Evolutionary conservation across 2,888 invertebrate genomes (phyloP).

Genomic region (Archips xylosteana): DNA sequence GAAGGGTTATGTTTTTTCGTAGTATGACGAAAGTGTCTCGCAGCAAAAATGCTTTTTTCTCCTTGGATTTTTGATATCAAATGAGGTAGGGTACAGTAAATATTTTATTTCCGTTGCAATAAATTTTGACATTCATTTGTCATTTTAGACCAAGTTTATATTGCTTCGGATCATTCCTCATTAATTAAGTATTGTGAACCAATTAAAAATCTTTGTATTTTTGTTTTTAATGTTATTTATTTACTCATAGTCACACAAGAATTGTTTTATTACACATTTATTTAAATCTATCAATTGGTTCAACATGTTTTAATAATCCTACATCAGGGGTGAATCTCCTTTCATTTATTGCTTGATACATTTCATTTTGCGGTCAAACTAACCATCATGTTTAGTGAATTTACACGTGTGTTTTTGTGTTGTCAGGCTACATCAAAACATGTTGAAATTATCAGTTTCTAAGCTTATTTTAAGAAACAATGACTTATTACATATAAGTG

Average conservation of each 20-base stretch:
- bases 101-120: not conserved
- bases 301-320: conserved; percentile 69
- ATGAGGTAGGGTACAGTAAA: not conserved
- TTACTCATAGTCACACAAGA: conserved; percentile 75
- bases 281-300: conserved; percentile 55
- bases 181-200: conserved; percentile 33
- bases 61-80: not conserved
- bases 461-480: conserved; percentile 56
- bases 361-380: conserved; percentile 39
- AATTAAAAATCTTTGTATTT: conserved; percentile 61
- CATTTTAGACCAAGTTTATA: not conserved
- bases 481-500: conserved; percentile 43
- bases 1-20: not conserved
- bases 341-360: conserved; percentile 30
- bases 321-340: conserved; percentile 47
- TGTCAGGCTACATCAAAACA: conserved; percentile 63
- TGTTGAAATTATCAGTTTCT: conserved; percentile 63
- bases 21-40: not conserved
- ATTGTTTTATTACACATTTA: conserved; percentile 64
- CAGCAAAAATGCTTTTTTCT: not conserved
- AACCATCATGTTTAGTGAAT: conserved; percentile 47
- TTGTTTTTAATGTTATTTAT: conserved; percentile 57
- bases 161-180: conserved; percentile 5
- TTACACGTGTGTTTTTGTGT: conserved; percentile 52
- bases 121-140: not conserved